A percentile compares a stretch with the other conserved stretches of the same genome.
These are phyloP conservation scores for Hirudo medicinalis DNA, from an alignment of 1,140 invertebrate genomes.

Conservation along the genomic window DNA sequence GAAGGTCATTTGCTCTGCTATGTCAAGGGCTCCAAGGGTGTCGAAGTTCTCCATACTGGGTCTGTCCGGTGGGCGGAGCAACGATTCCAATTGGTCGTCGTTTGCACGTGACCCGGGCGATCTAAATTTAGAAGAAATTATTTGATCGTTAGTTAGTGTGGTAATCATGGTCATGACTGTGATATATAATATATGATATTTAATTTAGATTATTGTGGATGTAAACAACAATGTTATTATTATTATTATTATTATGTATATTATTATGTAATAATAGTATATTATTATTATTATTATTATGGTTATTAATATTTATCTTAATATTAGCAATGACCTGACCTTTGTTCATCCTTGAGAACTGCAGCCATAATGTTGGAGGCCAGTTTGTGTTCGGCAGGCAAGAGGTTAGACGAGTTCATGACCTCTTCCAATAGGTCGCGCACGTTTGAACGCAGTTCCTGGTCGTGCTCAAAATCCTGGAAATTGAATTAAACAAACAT, in stretches of 20 bases:
- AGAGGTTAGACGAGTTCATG: slow-evolving; percentile 64
- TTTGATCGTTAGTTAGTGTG: too few species aligned
- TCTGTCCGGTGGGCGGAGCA: slow-evolving; percentile 58
- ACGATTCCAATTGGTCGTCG: slow-evolving; percentile 54
- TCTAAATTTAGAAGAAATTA: too few species aligned
- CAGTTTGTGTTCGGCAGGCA: slow-evolving; percentile 77
- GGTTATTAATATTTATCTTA: too few species aligned
- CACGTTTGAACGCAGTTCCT: slow-evolving; percentile 58
- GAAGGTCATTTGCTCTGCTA: slow-evolving; percentile 85
- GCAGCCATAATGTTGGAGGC: slow-evolving; percentile 65
- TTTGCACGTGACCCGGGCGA: slow-evolving; percentile 28
- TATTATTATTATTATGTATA: too few species aligned
- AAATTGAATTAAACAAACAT: not conserved
- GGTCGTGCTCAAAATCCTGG: slow-evolving; percentile 72
- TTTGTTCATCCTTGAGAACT: slow-evolving; percentile 57
- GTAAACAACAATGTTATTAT: too few species aligned
- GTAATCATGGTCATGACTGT: too few species aligned
- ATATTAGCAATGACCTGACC: slow-evolving; percentile 13
- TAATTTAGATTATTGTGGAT: too few species aligned
- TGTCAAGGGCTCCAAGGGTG: slow-evolving; percentile 72
- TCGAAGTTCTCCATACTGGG: slow-evolving; percentile 71
- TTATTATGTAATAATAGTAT: too few species aligned
- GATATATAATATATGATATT: too few species aligned
- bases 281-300: too few species aligned
- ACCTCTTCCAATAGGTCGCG: slow-evolving; percentile 80